Evolutionary conservation across 2,888 invertebrate genomes (phyloP).

Genomic region (Platerodrilus igneus): DNA sequence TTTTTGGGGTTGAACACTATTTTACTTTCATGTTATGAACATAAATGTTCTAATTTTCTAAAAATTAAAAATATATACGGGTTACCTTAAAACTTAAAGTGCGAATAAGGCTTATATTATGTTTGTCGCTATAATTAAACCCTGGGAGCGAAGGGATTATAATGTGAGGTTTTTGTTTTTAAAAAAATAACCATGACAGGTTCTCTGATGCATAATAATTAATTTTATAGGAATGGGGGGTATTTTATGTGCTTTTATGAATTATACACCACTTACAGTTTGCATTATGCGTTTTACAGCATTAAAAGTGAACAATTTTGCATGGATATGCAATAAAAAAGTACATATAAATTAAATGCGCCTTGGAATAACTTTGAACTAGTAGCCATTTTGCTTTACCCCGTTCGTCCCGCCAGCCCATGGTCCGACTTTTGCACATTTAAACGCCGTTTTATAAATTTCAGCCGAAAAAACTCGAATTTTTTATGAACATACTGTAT

Average conservation of each 20-base stretch:
- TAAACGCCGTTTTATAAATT: constrained; percentile 31
- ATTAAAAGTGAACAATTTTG: constrained; percentile 17
- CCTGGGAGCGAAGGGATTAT: no score
- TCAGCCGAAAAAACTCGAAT: constrained; percentile 31
- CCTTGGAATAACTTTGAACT: constrained; percentile 30
- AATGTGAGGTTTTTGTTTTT: no score
- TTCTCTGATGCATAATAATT: no score
- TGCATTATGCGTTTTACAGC: not conserved
- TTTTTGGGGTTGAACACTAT: no score
- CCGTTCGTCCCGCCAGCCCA: constrained; percentile 35
- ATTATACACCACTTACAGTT: no score
- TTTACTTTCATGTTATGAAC: no score
- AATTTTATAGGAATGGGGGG: not conserved
- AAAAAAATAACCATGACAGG: no score
- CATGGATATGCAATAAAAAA: constrained; percentile 10
- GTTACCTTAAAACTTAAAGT: no score
- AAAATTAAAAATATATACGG: no score
- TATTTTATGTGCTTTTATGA: not conserved
- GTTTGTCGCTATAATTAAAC: no score
- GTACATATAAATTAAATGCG: constrained; percentile 27
- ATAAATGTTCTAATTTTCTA: no score
- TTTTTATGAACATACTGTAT: constrained; percentile 30
- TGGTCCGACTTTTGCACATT: constrained; percentile 41
- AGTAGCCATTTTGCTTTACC: constrained; percentile 45
- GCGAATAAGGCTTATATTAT: no score